Percentiles rank a stretch among this genome's conserved stretches.
Evolutionary conservation across 2,888 invertebrate species (phyloP).

Genomic region (Leptinotarsa tumamoca): DNA sequence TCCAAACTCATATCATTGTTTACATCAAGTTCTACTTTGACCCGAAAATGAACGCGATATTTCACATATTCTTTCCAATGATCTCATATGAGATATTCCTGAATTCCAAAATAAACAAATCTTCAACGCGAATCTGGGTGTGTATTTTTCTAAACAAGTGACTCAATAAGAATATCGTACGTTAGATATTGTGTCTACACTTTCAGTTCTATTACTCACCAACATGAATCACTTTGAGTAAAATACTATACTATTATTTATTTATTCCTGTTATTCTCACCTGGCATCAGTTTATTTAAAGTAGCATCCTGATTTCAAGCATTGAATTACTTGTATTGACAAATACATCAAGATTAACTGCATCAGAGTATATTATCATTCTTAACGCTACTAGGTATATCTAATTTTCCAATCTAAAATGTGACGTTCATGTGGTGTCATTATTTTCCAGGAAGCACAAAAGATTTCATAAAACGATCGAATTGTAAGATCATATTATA

Average conservation of each 20-base stretch:
- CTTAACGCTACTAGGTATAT: too few relatives aligned
- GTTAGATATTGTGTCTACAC: background rate
- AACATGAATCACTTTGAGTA: constrained; percentile 5
- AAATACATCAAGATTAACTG: too few relatives aligned
- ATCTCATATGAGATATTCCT: constrained; percentile 11
- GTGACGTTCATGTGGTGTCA: too few relatives aligned
- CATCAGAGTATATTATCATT: too few relatives aligned
- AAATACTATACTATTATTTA: constrained; percentile 5
- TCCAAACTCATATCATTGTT: background rate
- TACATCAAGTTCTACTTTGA: background rate
- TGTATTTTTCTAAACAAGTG: constrained; percentile 1
- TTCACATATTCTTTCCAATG: background rate
- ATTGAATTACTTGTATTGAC: too few relatives aligned
- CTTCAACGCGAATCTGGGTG: background rate
- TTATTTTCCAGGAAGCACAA: too few relatives aligned
- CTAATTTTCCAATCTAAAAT: too few relatives aligned
- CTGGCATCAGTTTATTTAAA: background rate
- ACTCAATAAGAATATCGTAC: constrained; percentile 7
- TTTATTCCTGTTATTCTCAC: background rate
- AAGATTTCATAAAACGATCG: too few relatives aligned
- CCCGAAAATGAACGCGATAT: background rate
- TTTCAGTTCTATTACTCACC: background rate
- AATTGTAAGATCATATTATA: too few relatives aligned
- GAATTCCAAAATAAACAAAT: background rate
- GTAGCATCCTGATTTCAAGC: background rate